These are phyloP conservation scores for Pangasius macronema DNA, from an alignment of 2,797 vertebrate genomes.

Conservation along the genomic window DNA sequence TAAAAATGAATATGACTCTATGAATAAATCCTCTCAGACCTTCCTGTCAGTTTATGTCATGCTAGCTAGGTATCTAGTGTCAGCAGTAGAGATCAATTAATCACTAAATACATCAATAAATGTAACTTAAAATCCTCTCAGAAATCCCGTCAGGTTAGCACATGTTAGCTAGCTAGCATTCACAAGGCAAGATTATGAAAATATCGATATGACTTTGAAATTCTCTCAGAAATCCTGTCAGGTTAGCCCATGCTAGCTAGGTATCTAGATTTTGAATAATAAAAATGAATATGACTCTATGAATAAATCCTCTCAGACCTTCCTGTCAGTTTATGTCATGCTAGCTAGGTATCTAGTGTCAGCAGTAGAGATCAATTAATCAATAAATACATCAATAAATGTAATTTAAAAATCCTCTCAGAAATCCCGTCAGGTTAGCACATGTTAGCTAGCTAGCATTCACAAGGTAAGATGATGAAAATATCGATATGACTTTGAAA, in stretches of 20 bases:
- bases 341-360: not conserved
- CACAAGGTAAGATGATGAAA: not conserved
- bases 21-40: not conserved
- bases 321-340: not conserved
- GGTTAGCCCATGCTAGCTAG: no score
- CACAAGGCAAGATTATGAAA: not conserved
- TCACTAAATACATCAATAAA: not conserved
- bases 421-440: not conserved
- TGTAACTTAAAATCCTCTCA: not conserved
- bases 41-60: not conserved
- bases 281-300: not conserved
- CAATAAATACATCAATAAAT: not conserved
- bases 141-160: not conserved
- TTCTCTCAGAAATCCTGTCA: no score
- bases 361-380: not conserved
- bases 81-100: not conserved
- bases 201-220: not conserved
- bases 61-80: not conserved
- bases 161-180: not conserved
- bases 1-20: not conserved
- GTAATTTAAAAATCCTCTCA: not conserved
- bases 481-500: not conserved
- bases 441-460: not conserved
- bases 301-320: not conserved
- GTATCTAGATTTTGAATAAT: no score